These are phyloP conservation scores for Macaria liturata DNA, from an alignment of 2,888 invertebrate genomes.

Conservation along the genomic window DNA sequence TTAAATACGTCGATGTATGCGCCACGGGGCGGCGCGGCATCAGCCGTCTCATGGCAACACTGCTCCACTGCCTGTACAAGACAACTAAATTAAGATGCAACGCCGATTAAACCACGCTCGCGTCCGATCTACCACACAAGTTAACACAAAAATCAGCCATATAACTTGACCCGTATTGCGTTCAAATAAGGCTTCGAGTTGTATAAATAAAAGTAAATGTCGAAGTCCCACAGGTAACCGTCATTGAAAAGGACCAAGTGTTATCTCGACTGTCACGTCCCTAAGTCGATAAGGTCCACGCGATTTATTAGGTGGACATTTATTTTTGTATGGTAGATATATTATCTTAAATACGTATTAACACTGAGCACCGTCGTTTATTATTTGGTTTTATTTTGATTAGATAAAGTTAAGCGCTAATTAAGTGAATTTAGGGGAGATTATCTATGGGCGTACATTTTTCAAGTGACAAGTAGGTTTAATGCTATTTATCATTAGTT, in stretches of 20 bases:
- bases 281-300: slow-evolving; percentile 72
- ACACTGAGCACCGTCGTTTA: slow-evolving; percentile 74
- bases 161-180: slow-evolving; percentile 38
- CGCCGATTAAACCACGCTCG: slow-evolving; percentile 69
- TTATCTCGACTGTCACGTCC: slow-evolving; percentile 76
- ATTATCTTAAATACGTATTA: slow-evolving; percentile 82
- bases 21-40: slow-evolving; percentile 49
- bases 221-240: slow-evolving; percentile 40
- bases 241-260: slow-evolving; percentile 54
- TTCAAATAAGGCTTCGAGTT: slow-evolving; percentile 36
- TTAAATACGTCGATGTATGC: slow-evolving; percentile 58
- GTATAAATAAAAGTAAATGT: slow-evolving; percentile 57
- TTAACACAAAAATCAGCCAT: slow-evolving; percentile 40
- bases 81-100: slow-evolving; percentile 82
- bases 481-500: slow-evolving; percentile 3
- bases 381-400: slow-evolving; percentile 65
- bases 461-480: slow-evolving; percentile 4
- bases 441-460: slow-evolving; percentile 19
- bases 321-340: slow-evolving; percentile 78
- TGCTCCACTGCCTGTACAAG: slow-evolving; percentile 67
- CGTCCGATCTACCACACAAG: slow-evolving; percentile 52
- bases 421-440: slow-evolving; percentile 31
- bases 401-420: slow-evolving; percentile 42
- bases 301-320: slow-evolving; percentile 80
- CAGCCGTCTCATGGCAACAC: slow-evolving; percentile 45